These are phyloP conservation scores for Anguilla obscura DNA, from an alignment of 2,797 vertebrate species.

Conservation along the genomic window DNA sequence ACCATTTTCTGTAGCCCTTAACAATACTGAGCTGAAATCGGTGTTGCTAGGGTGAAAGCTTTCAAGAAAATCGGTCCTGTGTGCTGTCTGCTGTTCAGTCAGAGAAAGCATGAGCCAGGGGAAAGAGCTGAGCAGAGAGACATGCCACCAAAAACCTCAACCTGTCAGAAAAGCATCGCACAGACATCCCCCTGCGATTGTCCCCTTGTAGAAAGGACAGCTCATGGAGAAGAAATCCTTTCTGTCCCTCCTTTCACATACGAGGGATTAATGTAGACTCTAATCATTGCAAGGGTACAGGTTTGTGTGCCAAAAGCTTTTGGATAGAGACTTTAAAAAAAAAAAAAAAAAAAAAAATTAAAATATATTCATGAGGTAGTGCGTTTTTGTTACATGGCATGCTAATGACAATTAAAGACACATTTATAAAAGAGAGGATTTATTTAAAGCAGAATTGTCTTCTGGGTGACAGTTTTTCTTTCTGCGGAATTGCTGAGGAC, in stretches of 20 bases:
- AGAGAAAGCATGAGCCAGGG: neutral
- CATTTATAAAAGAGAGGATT: neutral
- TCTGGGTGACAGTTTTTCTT: neutral
- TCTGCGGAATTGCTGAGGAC: neutral
- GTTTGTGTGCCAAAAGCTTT: neutral
- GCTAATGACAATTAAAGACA: neutral
- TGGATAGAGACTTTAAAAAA: neutral
- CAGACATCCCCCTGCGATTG: slow-evolving; percentile 19
- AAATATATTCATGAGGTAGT: too few relatives aligned
- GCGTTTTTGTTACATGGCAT: neutral
- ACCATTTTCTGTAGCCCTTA: neutral
- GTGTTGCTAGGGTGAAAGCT: neutral
- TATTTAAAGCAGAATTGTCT: neutral
- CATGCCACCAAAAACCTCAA: neutral
- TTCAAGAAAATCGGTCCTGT: neutral
- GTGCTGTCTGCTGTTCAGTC: neutral
- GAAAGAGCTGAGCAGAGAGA: neutral
- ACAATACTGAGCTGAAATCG: neutral
- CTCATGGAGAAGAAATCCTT: slow-evolving; percentile 13
- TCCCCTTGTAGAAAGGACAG: slow-evolving; percentile 14
- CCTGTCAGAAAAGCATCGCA: neutral
- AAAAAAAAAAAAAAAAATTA: too few relatives aligned
- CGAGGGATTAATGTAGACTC: neutral
- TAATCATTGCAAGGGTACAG: neutral
- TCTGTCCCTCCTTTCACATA: slow-evolving; percentile 15